phyloP scores from a whole-genome alignment of 2,797 vertebrate species.

The Siniperca undulata region DNA sequence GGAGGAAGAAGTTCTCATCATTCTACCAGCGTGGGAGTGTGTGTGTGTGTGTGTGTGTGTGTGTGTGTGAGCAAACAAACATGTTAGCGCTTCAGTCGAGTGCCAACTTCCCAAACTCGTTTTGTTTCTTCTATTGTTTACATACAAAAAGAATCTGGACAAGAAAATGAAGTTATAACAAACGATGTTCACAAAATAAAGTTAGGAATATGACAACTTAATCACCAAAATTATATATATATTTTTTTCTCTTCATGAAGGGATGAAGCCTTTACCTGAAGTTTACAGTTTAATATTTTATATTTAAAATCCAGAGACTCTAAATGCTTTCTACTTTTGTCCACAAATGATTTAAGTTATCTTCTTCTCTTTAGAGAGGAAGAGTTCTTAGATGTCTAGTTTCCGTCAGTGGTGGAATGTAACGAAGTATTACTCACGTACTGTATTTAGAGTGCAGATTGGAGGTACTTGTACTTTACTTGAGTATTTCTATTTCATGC shows the following conservation, averaged over 20 bases:
- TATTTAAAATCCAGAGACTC: neutral
- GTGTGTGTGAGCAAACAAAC: constrained; percentile 58
- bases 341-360: too few species aligned
- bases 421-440: neutral
- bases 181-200: constrained; percentile 21
- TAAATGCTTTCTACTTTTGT: neutral
- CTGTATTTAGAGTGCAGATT: too few species aligned
- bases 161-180: constrained; percentile 50
- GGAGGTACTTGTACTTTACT: neutral
- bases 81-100: constrained; percentile 40
- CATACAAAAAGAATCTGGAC: constrained; percentile 47
- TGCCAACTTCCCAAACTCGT: constrained; percentile 62
- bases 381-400: too few species aligned
- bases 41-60: constrained; percentile 46
- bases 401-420: neutral
- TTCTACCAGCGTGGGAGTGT: constrained; percentile 51
- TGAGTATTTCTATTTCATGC: neutral
- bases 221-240: constrained; percentile 5
- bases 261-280: neutral
- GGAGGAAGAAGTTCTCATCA: constrained; percentile 68
- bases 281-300: neutral
- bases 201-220: constrained; percentile 36
- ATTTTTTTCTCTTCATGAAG: neutral
- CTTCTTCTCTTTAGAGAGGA: neutral
- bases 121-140: constrained; percentile 60